Evolutionary conservation across 1,140 invertebrate species (phyloP).

Genomic region (Halesus radiatus): DNA sequence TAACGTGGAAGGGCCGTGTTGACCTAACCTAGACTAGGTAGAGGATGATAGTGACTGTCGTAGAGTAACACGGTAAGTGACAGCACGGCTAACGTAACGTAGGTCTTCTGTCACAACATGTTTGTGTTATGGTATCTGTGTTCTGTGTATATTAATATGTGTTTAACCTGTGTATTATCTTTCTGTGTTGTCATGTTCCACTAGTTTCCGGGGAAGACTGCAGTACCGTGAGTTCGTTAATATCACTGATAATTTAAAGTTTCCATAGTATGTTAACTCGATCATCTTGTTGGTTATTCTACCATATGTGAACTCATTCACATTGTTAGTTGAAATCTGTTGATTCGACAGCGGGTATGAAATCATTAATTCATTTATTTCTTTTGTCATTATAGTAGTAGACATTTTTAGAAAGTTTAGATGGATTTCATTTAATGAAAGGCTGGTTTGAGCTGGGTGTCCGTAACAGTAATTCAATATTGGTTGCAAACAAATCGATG

Average conservation of each 20-base stretch:
- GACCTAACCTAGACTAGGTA: neutral
- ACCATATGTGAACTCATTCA: conserved; percentile 2
- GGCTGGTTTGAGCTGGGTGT: conserved; percentile 69
- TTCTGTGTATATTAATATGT: conserved; percentile 39
- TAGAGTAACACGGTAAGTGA: conserved; percentile 34
- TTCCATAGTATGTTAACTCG: neutral
- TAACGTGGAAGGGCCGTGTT: neutral
- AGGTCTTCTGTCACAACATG: conserved; percentile 7
- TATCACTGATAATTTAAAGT: conserved; percentile 43
- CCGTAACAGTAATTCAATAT: conserved; percentile 56
- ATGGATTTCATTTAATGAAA: conserved; percentile 46
- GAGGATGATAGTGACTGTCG: neutral
- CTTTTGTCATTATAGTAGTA: conserved; percentile 30
- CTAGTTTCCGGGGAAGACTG: conserved; percentile 53
- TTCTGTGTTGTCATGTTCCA: conserved; percentile 53
- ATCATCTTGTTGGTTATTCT: conserved; percentile 11
- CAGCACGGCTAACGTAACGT: neutral
- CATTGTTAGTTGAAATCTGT: conserved; percentile 2
- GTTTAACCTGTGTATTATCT: conserved; percentile 36
- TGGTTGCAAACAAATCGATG: conserved; percentile 41
- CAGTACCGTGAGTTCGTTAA: conserved; percentile 52
- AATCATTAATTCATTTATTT: conserved; percentile 26
- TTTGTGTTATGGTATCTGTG: neutral
- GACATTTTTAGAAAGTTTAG: conserved; percentile 30
- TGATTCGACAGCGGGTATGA: conserved; percentile 22